These are phyloP conservation scores for Heterochromis multidens DNA, from an alignment of 2,113 vertebrate genomes.

Conservation along the genomic window DNA sequence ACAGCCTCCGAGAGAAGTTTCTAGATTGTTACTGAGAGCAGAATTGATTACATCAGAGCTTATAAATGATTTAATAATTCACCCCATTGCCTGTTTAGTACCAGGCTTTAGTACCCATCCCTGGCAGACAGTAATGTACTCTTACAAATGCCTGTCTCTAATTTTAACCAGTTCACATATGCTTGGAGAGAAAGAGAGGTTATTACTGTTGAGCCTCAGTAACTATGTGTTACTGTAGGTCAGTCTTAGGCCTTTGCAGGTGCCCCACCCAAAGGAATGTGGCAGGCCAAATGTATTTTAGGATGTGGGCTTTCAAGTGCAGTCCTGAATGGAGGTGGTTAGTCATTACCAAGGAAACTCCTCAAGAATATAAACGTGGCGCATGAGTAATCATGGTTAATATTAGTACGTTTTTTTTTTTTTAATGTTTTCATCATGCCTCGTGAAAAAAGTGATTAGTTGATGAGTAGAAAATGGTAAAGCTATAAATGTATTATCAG, in stretches of 20 bases:
- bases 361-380: neutral
- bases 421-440: neutral
- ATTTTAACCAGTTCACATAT: neutral
- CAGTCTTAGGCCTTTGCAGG: neutral
- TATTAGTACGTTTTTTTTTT: too few relatives aligned
- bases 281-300: conserved; percentile 51
- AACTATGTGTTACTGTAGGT: neutral
- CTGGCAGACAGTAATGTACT: neutral
- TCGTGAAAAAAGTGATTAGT: neutral
- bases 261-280: conserved; percentile 45
- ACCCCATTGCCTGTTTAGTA: neutral
- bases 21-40: neutral
- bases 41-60: neutral
- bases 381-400: neutral
- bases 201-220: neutral
- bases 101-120: neutral
- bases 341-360: conserved; percentile 19
- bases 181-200: neutral
- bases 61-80: neutral
- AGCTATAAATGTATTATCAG: neutral
- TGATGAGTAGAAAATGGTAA: neutral
- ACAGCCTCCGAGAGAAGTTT: neutral
- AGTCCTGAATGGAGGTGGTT: conserved; percentile 20
- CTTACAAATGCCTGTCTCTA: neutral
- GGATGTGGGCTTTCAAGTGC: conserved; percentile 36